phyloP scores from a whole-genome alignment of 2,113 vertebrate species.

The Rhinoderma darwinii region DNA sequence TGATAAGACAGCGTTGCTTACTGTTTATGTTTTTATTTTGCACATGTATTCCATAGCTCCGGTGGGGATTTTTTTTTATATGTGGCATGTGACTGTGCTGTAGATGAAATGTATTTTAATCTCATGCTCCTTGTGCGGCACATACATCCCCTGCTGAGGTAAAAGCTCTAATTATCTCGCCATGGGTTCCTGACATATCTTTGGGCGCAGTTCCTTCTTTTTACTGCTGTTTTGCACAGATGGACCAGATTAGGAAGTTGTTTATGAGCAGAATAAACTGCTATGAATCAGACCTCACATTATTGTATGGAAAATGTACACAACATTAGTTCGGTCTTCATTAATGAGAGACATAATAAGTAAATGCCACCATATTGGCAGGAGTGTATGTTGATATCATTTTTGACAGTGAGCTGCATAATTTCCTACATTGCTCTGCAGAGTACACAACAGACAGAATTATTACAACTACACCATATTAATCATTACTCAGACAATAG shows the following conservation, averaged over 20 bases:
- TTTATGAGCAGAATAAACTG: background rate
- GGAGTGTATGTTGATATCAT: too few species aligned
- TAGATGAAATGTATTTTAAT: background rate
- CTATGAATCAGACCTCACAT: background rate
- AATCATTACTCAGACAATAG: too few species aligned
- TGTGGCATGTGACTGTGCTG: background rate
- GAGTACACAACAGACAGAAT: too few species aligned
- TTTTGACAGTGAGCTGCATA: too few species aligned
- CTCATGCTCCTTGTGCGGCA: background rate
- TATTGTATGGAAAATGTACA: background rate
- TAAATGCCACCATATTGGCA: too few species aligned
- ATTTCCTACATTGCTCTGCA: too few species aligned
- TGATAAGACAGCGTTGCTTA: background rate
- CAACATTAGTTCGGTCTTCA: background rate
- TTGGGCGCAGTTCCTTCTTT: background rate
- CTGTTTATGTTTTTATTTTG: background rate
- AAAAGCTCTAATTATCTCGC: conserved; percentile 20
- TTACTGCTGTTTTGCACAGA: background rate
- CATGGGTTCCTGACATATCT: background rate
- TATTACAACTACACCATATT: too few species aligned
- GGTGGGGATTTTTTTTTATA: background rate
- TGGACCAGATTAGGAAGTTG: background rate
- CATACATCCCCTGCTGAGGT: conserved; percentile 11
- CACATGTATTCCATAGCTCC: background rate
- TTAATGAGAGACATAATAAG: background rate